Percentiles rank a stretch among this genome's conserved stretches.
Evolutionary conservation across 2,888 invertebrate genomes (phyloP).

Genomic region (Folsomia manolachei): DNA sequence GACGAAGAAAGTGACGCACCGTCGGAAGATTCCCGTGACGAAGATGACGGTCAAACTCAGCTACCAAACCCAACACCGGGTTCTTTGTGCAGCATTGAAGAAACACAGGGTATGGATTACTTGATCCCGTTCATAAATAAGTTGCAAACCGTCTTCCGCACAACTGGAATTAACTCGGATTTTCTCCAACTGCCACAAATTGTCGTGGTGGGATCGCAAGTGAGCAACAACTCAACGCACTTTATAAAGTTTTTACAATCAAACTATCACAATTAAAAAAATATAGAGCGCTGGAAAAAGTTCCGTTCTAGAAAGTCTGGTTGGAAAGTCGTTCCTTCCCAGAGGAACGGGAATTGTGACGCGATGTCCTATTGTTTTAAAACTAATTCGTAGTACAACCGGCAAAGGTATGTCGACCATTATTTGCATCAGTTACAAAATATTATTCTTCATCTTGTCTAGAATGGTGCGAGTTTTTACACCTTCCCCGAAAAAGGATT

Average conservation of each 20-base stretch:
- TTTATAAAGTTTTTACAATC: background rate
- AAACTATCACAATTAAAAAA: background rate
- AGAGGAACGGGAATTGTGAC: conserved; percentile 15
- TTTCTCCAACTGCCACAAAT: conserved; percentile 33
- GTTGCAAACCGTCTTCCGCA: conserved; percentile 21
- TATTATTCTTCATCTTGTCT: background rate
- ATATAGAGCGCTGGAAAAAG: conserved; percentile 17
- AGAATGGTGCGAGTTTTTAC: background rate
- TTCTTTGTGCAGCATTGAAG: too few relatives aligned
- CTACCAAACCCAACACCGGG: too few relatives aligned
- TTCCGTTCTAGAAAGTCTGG: conserved; percentile 14
- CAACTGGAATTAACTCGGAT: conserved; percentile 3
- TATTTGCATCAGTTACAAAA: background rate
- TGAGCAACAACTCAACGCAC: conserved; percentile 1
- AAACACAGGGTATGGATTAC: conserved; percentile 19
- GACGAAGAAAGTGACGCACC: too few relatives aligned
- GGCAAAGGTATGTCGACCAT: background rate
- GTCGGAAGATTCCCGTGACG: too few relatives aligned
- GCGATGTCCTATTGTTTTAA: conserved; percentile 10
- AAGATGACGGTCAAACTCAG: too few relatives aligned
- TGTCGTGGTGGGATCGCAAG: conserved; percentile 38
- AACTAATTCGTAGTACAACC: background rate
- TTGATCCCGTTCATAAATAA: conserved; percentile 28
- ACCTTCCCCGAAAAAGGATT: conserved; percentile 61
- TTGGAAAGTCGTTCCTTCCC: conserved; percentile 13